Evolutionary conservation across 2,113 vertebrate genomes (phyloP).

Genomic region (Neodontobutis hainanensis): DNA sequence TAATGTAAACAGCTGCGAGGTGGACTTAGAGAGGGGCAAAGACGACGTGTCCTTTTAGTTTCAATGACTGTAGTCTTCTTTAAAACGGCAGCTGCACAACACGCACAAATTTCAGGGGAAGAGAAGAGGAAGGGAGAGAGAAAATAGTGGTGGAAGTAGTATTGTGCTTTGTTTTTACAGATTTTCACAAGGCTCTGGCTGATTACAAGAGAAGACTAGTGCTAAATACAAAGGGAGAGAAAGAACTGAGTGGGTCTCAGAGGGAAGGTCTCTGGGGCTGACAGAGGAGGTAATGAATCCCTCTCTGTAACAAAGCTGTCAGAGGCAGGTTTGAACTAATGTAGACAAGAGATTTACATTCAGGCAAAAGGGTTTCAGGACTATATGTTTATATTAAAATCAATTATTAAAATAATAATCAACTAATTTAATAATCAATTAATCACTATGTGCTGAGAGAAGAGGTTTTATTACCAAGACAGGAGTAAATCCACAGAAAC

Average conservation of each 20-base stretch:
- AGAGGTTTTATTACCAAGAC: too few species aligned
- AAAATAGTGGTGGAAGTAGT: conserved; percentile 25
- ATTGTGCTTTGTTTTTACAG: conserved; percentile 65
- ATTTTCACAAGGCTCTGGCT: conserved; percentile 59
- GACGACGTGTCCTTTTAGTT: conserved; percentile 59
- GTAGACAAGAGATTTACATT: conserved; percentile 47
- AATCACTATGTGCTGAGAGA: too few species aligned
- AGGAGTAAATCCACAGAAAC: too few species aligned
- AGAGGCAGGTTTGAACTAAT: conserved; percentile 70
- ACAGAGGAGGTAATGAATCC: conserved; percentile 56
- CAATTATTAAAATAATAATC: too few species aligned
- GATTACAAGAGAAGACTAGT: conserved; percentile 63
- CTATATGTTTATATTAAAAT: too few species aligned
- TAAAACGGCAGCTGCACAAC: conserved; percentile 54
- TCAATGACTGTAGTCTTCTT: conserved; percentile 56
- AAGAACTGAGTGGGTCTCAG: conserved; percentile 37
- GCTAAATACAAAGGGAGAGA: conserved; percentile 57
- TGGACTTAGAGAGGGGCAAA: conserved; percentile 42
- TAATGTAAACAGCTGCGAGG: conserved; percentile 61
- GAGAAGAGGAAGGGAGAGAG: conserved; percentile 40
- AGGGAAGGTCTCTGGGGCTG: conserved; percentile 49
- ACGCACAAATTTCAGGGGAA: conserved; percentile 65
- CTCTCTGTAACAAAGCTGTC: conserved; percentile 61
- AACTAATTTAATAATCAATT: too few species aligned
- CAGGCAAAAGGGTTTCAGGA: neutral